Base-by-base conservation (phyloP, 2,888 invertebrate species). In the Cryptus viduatorius region DNA sequence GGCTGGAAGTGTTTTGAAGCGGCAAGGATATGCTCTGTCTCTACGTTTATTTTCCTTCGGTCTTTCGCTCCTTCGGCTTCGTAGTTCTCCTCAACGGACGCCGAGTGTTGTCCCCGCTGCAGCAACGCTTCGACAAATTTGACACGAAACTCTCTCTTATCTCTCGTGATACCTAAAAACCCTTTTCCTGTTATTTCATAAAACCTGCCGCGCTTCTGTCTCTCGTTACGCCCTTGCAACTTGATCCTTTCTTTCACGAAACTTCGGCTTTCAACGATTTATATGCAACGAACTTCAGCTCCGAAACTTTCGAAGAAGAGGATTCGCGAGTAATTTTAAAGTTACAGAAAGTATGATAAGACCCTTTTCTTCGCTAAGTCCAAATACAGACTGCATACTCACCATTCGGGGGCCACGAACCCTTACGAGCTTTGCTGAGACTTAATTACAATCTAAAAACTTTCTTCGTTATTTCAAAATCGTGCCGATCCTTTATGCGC, bases 1-100 rank as follows among this genome's bases (percentile, higher is more conserved):
- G 29, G 46, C n/a, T 48, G 73, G 59, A 61, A 75, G 64, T 61
- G 64, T 61, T 50, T 64, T 64, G 73, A 61, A 75, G 48, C 64
- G 48, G 29, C 48, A 64, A 48, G 61, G 64, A 16, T 59, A 72
- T 56, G 29, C 29, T 8, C 56, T 24, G n/a, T 37, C 12, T 56
- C 37, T 71, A 37, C 24, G 59, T 73, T 48, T 64, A 10, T 29
- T 48, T 48, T 64, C 4, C 7, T 24, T 48, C 48, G 44, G 12
- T 42, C 46, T 71, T 37, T 44, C 14, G 73, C 59, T 64, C 16
- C 61, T 64, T 61, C 19, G 16, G 46, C 16, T 64, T 31, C 46
- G 14, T 16, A 37, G 37, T 37, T 37, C 37, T 37, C 37, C 5
- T 8, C 37, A 37, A 37, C 37, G 5, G 73, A 75, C 48, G 73